Evolutionary conservation across 2,888 invertebrate species (phyloP).

Genomic region (Conops quadrifasciatus): DNA sequence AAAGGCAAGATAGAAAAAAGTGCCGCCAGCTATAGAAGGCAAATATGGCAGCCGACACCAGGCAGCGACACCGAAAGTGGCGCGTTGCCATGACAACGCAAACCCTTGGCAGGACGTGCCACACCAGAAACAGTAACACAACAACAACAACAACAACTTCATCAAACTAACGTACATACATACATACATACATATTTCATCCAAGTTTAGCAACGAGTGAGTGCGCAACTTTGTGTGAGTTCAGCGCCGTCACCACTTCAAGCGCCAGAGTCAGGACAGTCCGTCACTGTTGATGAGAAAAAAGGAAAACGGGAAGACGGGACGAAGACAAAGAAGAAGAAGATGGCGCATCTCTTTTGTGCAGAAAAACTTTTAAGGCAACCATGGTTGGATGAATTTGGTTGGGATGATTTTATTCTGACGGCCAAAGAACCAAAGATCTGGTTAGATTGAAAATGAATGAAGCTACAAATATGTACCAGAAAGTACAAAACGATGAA

Average conservation of each 20-base stretch:
- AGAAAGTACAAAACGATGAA: neutral
- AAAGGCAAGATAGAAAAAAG: slow-evolving; percentile 8
- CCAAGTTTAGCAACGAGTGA: neutral
- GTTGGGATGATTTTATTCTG: slow-evolving; percentile 28
- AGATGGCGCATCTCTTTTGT: no score
- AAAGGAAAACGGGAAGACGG: no score
- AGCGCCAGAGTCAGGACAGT: slow-evolving; percentile 18
- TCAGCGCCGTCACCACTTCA: slow-evolving; percentile 29
- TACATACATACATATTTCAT: no score
- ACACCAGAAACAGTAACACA: neutral
- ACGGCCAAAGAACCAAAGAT: slow-evolving; percentile 12
- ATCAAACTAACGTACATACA: neutral
- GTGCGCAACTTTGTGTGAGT: neutral
- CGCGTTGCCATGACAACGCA: slow-evolving; percentile 57
- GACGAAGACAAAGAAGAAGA: no score
- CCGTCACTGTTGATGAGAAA: neutral
- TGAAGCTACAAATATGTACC: neutral
- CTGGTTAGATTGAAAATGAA: neutral
- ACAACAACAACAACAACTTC: slow-evolving; percentile 4
- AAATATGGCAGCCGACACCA: slow-evolving; percentile 66
- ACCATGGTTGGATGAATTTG: no score
- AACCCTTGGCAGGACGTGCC: slow-evolving; percentile 45
- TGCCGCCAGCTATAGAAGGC: slow-evolving; percentile 54
- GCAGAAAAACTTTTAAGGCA: no score
- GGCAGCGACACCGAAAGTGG: slow-evolving; percentile 57